These are phyloP conservation scores for Geococcyx californianus DNA, from an alignment of 2,113 vertebrate species.

Conservation along the genomic window DNA sequence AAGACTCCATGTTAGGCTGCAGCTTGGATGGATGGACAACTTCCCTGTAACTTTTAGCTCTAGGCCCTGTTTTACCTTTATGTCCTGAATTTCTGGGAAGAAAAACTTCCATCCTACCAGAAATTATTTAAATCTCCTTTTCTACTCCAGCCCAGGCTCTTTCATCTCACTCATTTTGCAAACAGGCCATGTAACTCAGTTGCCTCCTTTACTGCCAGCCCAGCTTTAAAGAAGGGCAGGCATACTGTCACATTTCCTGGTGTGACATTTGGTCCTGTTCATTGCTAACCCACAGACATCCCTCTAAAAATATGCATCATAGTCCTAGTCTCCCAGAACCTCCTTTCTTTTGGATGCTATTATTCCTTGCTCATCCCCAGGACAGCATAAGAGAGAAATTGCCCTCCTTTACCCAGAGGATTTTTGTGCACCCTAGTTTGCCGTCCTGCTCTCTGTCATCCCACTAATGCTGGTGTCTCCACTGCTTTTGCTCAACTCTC, in stretches of 20 bases:
- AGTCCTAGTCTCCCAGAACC: fast-evolving
- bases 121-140: neutral
- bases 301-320: neutral
- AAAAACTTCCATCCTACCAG: neutral
- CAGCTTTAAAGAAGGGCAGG: neutral
- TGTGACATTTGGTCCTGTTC: neutral
- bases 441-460: neutral
- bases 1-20: neutral
- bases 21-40: neutral
- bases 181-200: neutral
- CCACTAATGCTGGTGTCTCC: neutral
- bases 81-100: neutral
- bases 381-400: neutral
- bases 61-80: neutral
- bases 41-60: neutral
- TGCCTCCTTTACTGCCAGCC: neutral
- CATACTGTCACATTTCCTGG: neutral
- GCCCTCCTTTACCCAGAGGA: neutral
- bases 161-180: neutral
- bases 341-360: neutral
- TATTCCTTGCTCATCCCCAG: neutral
- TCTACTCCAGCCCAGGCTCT: neutral
- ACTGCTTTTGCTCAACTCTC: neutral
- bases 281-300: neutral
- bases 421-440: neutral